A percentile compares a stretch with the other conserved stretches of the same genome.
These are phyloP conservation scores for Chinchilla lanigera DNA, from an alignment of 2,113 vertebrate species.

Conservation along the genomic window DNA sequence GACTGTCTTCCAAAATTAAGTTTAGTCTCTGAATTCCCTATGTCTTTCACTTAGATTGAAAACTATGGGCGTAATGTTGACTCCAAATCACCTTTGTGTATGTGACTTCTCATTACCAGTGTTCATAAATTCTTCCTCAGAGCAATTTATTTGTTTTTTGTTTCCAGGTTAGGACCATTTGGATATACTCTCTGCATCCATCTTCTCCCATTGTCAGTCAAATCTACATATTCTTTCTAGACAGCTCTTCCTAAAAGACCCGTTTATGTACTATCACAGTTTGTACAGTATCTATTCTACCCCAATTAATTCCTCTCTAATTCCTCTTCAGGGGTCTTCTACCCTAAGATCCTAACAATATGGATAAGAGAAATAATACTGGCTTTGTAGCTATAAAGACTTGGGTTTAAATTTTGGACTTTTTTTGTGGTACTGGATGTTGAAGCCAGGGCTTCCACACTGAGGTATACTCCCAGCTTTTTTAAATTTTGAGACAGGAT, in stretches of 20 bases:
- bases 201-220: neutral
- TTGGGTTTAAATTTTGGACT: neutral
- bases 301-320: neutral
- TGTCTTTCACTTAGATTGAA: neutral
- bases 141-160: constrained; percentile 12
- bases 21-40: neutral
- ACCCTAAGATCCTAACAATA: neutral
- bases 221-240: neutral
- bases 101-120: neutral
- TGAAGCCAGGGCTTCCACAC: neutral
- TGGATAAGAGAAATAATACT: neutral
- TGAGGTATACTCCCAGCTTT: neutral
- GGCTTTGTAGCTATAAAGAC: neutral
- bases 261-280: neutral
- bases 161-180: neutral
- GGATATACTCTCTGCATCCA: constrained; percentile 1
- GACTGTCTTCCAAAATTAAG: constrained; percentile 7
- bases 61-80: neutral
- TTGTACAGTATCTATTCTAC: neutral
- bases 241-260: neutral
- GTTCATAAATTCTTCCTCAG: neutral
- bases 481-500: neutral
- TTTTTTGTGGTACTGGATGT: neutral
- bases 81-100: neutral
- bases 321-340: neutral